phyloP scores from a whole-genome alignment of 2,113 vertebrate genomes.

The Struthio camelus region DNA sequence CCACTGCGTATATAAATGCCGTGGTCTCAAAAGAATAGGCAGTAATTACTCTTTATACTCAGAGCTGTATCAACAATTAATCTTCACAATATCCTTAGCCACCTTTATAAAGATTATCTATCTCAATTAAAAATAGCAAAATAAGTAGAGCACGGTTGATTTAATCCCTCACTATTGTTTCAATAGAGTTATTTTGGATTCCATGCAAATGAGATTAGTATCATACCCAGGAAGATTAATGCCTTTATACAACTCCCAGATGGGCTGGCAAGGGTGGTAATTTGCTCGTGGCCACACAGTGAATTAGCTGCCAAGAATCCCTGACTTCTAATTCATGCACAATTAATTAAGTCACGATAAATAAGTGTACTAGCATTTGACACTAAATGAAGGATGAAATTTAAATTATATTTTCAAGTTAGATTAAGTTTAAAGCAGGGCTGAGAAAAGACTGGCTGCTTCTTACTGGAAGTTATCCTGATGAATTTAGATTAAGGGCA shows the following conservation, averaged over 20 bases:
- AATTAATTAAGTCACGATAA: not conserved
- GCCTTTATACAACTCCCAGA: not conserved
- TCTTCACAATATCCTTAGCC: not conserved
- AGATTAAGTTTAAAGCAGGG: not conserved
- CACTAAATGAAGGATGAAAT: not conserved
- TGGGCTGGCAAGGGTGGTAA: not conserved
- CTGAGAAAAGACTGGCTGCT: not conserved
- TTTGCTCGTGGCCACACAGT: not conserved
- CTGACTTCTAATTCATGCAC: not conserved
- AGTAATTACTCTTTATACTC: not conserved
- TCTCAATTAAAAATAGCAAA: not conserved
- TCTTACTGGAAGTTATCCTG: not conserved
- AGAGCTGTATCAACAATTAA: not conserved
- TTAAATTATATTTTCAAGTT: not conserved
- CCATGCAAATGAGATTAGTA: not conserved
- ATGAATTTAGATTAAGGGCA: slow-evolving; percentile 4
- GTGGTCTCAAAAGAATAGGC: not conserved
- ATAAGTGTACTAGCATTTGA: not conserved
- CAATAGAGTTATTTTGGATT: not conserved
- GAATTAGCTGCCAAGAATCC: not conserved
- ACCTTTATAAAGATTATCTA: not conserved
- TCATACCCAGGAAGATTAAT: not conserved
- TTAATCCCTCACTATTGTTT: not conserved
- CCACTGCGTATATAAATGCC: not conserved
- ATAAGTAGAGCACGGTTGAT: not conserved